Conservation (phyloP, 2,113 vertebrate genomes). For the Balaeniceps rex region DNA sequence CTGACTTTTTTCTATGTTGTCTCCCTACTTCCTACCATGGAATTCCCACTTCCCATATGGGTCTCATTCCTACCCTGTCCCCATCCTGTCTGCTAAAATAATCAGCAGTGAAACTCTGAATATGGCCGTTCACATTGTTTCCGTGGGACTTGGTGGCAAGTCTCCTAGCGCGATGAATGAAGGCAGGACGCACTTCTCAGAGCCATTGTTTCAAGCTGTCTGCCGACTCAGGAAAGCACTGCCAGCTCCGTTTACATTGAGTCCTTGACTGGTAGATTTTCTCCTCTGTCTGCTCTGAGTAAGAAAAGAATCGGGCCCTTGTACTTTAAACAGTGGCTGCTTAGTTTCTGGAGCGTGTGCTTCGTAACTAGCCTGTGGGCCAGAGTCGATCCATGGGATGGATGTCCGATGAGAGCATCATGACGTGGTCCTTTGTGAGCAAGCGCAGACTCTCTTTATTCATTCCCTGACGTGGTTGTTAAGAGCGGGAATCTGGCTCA, state of each 20-base stretch:
- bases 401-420: neutral
- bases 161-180: slow-evolving; percentile 59
- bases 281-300: neutral
- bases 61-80: slow-evolving; percentile 57
- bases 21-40: slow-evolving; percentile 63
- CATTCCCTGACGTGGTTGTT: neutral
- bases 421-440: neutral
- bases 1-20: slow-evolving; percentile 53
- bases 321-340: neutral
- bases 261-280: neutral
- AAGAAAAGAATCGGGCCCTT: neutral
- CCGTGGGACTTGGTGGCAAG: slow-evolving; percentile 18
- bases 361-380: neutral
- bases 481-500: neutral
- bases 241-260: neutral
- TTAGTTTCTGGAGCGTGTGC: neutral
- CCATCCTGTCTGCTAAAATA: slow-evolving; percentile 67
- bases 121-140: slow-evolving; percentile 58
- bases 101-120: slow-evolving; percentile 57
- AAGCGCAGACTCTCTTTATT: neutral
- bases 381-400: neutral
- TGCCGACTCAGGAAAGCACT: slow-evolving; percentile 35
- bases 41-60: slow-evolving; percentile 56
- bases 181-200: slow-evolving; percentile 44
- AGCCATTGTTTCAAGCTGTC: slow-evolving; percentile 57